phyloP scores from a whole-genome alignment of 2,888 invertebrate genomes.

The Cremastinae sp. region DNA sequence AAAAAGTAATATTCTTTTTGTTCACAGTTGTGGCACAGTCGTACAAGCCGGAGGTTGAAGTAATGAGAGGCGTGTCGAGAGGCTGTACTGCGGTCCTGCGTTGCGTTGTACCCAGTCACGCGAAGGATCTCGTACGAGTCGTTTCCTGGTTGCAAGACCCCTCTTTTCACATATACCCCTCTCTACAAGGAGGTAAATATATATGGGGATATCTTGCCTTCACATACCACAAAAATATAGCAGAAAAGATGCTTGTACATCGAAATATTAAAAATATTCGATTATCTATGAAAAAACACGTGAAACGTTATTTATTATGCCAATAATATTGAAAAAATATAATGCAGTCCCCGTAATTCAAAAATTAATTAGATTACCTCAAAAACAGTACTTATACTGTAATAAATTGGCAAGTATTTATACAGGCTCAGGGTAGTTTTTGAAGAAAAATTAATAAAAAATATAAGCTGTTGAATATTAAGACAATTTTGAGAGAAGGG shows the following conservation, averaged over 20 bases:
- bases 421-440: too few relatives aligned
- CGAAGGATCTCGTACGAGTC: slow-evolving; percentile 88
- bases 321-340: too few relatives aligned
- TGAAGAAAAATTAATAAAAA: too few relatives aligned
- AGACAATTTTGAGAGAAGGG: too few relatives aligned
- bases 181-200: slow-evolving; percentile 87
- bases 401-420: too few relatives aligned
- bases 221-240: slow-evolving; percentile 8
- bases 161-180: slow-evolving; percentile 87
- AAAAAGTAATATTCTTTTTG: slow-evolving; percentile 4
- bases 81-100: slow-evolving; percentile 88
- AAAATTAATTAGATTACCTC: too few relatives aligned
- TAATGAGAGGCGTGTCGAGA: slow-evolving; percentile 84
- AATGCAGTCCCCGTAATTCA: too few relatives aligned
- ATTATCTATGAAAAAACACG: too few relatives aligned
- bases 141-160: slow-evolving; percentile 90
- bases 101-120: slow-evolving; percentile 87
- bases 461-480: too few relatives aligned
- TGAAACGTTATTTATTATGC: too few relatives aligned
- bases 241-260: neutral
- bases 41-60: slow-evolving; percentile 88
- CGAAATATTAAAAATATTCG: neutral
- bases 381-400: too few relatives aligned
- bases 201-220: neutral
- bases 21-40: slow-evolving; percentile 87